phyloP scores from a whole-genome alignment of 2,113 vertebrate genomes.

The Macroglossus sobrinus region DNA sequence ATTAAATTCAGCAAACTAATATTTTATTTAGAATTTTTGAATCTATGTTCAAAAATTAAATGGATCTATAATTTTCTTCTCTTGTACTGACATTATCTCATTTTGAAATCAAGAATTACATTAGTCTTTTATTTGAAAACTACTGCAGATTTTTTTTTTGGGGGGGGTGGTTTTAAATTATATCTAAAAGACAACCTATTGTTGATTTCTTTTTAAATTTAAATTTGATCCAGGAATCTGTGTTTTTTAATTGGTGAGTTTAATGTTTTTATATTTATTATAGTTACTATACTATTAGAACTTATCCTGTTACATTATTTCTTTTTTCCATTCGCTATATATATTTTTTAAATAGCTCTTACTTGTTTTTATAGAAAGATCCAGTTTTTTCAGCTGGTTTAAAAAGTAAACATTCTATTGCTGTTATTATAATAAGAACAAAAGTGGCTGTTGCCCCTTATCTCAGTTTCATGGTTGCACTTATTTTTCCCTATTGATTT shows the following conservation, averaged over 20 bases:
- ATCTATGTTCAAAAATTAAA: slow-evolving; percentile 3
- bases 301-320: not conserved
- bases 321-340: not conserved
- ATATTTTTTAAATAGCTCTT: not conserved
- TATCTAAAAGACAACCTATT: not conserved
- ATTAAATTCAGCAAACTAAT: not conserved
- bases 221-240: not conserved
- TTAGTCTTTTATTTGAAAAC: not conserved
- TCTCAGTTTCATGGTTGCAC: not conserved
- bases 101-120: not conserved
- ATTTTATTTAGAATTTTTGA: slow-evolving; percentile 22
- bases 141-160: not conserved
- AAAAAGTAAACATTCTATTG: slow-evolving; percentile 4
- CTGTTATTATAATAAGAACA: slow-evolving; percentile 1
- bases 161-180: not conserved
- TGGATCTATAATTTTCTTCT: not conserved
- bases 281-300: not conserved
- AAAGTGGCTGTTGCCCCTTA: not conserved
- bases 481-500: slow-evolving; percentile 6
- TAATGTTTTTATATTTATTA: not conserved
- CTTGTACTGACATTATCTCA: not conserved
- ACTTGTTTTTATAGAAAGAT: not conserved
- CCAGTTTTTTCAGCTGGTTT: slow-evolving; percentile 5
- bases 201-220: not conserved
- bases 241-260: not conserved